Base-by-base conservation (phyloP, 2,888 invertebrate genomes). In the Hydrotaea cyrtoneurina region DNA sequence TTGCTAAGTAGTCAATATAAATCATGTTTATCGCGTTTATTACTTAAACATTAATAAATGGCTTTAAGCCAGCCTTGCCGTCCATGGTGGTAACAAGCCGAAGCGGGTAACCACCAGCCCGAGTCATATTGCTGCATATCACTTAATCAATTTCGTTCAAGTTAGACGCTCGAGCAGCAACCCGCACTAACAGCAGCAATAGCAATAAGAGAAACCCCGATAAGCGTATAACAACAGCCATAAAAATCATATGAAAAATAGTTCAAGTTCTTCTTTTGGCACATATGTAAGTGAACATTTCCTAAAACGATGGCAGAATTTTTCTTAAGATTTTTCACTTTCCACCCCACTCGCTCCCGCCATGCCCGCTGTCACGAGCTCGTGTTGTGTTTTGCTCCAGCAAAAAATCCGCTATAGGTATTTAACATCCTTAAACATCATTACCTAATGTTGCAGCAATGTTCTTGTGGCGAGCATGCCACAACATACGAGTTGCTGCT, bases 371-470 rank as follows among this genome's bases (percentile, higher is more conserved):
- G 36, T 36, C 36, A 36, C n/a, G n/a, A 39, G 11, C 39, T 39
- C 39, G 75, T 66, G 11, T 72, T 46, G 62, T 62, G 39, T 26
- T 23, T 23, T 43, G 21, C 57, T 21, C 15, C 17, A 46, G 46
- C 71, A 26, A 71, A 23, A n/a, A 26, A 17, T 15, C 53, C 55
- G 64, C 59, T 31, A 31, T 62, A n/a, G 2, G 15, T 36, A 64
- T 64, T 64, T 64, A 31, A 72, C 23, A 43, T 31, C 72, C 55
- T 72, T 64, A 75, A 73, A 36, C 78, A 80, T 71, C 78, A 78
- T 83, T 78, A 83, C 55, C 72, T 83, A 80, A 83, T 83, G 64
- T 57, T 78, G 78, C 66, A 39, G 39, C 43, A 11, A 39, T 66
- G 43, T 66, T 39, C 17, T 43, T 19, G 19, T 0, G 26, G 36